Evolutionary conservation across 2,797 vertebrate species (phyloP).

Genomic region (Neopelma chrysocephalum): DNA sequence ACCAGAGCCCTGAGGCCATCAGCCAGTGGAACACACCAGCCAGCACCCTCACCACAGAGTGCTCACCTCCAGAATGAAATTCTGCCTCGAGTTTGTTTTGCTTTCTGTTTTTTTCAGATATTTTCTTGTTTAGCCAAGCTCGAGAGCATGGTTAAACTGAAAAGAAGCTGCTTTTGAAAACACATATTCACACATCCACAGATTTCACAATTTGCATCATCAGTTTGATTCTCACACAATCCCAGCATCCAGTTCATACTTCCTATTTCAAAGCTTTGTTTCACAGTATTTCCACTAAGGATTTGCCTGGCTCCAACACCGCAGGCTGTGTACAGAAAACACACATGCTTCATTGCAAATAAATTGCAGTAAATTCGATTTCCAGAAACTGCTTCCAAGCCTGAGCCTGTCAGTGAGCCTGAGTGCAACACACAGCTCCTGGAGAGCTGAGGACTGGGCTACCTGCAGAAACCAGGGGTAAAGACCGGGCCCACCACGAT

Average conservation of each 20-base stretch:
- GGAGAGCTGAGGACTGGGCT: neutral
- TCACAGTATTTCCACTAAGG: neutral
- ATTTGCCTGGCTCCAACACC: neutral
- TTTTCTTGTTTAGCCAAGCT: neutral
- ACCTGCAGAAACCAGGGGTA: neutral
- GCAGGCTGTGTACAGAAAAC: neutral
- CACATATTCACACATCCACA: neutral
- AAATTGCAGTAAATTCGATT: neutral
- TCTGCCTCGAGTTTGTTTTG: neutral
- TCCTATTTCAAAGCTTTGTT: constrained; percentile 19
- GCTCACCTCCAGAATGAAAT: neutral
- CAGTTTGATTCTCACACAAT: constrained; percentile 15
- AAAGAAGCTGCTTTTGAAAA: neutral
- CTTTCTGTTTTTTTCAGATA: neutral
- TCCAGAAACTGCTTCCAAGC: neutral
- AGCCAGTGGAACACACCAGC: neutral
- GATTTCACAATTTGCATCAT: neutral
- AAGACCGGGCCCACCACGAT: accelerated
- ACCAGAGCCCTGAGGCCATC: neutral
- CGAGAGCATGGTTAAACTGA: neutral
- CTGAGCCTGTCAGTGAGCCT: neutral
- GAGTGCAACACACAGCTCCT: accelerated
- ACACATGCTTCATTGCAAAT: neutral
- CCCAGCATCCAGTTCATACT: neutral
- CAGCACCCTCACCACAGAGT: neutral